A percentile compares a stretch with the other conserved stretches of the same genome.
Evolutionary conservation across 2,113 vertebrate genomes (phyloP).

Genomic region (Phalacrocorax carbo): DNA sequence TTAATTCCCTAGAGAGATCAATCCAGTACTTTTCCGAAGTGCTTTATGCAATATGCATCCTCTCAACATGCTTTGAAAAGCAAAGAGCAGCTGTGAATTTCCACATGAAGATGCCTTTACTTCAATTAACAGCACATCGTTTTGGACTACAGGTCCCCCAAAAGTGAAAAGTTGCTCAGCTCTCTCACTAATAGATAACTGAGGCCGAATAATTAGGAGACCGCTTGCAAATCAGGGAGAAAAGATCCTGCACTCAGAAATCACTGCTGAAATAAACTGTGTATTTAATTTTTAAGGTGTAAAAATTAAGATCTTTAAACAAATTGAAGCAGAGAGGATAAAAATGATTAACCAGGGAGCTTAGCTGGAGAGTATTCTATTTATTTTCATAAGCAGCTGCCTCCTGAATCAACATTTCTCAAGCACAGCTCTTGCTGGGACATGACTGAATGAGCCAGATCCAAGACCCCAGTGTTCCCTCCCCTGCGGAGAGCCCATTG

Average conservation of each 20-base stretch:
- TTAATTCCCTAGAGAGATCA: not conserved
- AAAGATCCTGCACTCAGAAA: not conserved
- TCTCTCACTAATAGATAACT: not conserved
- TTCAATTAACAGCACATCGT: conserved; percentile 18
- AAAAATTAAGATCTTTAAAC: conserved; percentile 5
- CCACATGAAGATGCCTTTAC: not conserved
- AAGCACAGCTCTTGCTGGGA: not conserved
- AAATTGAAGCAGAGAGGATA: not conserved
- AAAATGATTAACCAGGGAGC: not conserved
- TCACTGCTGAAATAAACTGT: not conserved
- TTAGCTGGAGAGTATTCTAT: not conserved
- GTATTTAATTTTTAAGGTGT: not conserved
- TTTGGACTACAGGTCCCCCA: not conserved
- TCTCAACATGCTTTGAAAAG: not conserved
- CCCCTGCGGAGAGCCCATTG: not conserved
- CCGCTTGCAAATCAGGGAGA: not conserved
- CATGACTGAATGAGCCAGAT: not conserved
- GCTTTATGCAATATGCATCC: not conserved
- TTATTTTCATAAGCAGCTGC: not conserved
- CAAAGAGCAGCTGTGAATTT: not conserved
- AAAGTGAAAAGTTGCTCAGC: not conserved
- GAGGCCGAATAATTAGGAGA: not conserved
- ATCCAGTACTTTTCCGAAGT: not conserved
- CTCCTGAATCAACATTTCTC: not conserved
- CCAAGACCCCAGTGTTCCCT: not conserved